Evolutionary conservation across 1,140 invertebrate species (phyloP), one percentile per base, ranked within the genome.

Genomic region (Pararge aegeria): DNA sequence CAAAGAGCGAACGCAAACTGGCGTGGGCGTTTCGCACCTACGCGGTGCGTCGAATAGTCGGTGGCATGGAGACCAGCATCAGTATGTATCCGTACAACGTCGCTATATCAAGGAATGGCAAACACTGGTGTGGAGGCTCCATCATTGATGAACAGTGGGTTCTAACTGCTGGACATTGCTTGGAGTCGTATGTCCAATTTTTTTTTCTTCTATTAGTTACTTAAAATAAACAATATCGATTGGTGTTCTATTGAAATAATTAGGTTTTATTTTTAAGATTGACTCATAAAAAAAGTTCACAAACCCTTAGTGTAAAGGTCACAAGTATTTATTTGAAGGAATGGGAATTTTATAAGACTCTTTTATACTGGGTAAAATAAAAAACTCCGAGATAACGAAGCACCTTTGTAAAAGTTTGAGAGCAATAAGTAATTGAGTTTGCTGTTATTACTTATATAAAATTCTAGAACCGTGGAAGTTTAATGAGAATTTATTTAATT

Each of bases 131-230:
- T 53, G 92, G 92, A 0, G 92, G 92, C 1, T 91, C 90, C 49
- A 84, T 92, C 34, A 85, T 92, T 21, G 90, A 90, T 55, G 84
- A 89, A 53, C 80, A 90, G 29, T 91, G 86, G 78, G 83, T 93
- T 6, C 67, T 92, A 0, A 92, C 91, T 1, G 92, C 92, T 27
- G 92, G 86, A 1, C 91, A 92, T 68, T 92, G 91, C 21, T 67
- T 88, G 16, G 82, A 87, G 49, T 68, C 74, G 85, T 87, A 50
- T 83, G 79, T 80, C 24, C 42, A 7, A 24, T 37, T 52, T 42
- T 24, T 40, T 5, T 16, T 15, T 40, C n/a, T 10, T 42, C 12
- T 42, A 4, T 13, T 18, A 15, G 13, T 42, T 5, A 0, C 10
- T 42, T 10, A 1, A 37, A 27, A 3, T 4, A 3, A 27, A 27